Base-by-base conservation (phyloP, 2,797 vertebrate genomes). In the Cephalopachus bancanus region DNA sequence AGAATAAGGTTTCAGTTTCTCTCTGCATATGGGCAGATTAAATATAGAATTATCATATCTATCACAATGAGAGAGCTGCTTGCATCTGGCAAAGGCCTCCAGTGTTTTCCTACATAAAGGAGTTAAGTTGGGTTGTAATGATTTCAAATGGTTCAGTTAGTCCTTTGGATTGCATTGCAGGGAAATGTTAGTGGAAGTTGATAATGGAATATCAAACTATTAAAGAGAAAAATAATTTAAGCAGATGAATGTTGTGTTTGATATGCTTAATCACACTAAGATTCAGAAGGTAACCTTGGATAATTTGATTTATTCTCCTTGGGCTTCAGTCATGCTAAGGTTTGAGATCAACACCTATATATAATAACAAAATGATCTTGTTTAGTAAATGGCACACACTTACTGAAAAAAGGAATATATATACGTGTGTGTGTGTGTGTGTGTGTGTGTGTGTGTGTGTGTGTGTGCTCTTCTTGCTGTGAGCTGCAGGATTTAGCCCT, bases 41-140 rank as follows among this genome's bases (percentile, higher is more conserved):
- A 95, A 94, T 72, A 80, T 28, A 90, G 88, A 72, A 83, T 74
- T 76, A 37, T 37, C 71, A 60, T 28, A 20, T 55, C 9, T 55
- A 44, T 49, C 57, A 53, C 51, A 44, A 60, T 2, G 7, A 53
- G 67, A 60, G n/a, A 74, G 92, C 86, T 65, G 59, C 49, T 55
- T 49, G 79, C 64, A 75, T 91, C 76, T 44, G 72, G 49, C 53
- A 84, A 89, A 94, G 85, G 64, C 26, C 30, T 71, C 69, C 55
- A 59, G 86, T 83, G 55, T 84, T 96, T 74, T 91, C 59, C 90
- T 76, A 53, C 78, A 91, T 67, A 75, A 92, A 94, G 26, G 55
- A 69, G 75, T 37, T 20, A 37, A 20, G 22, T 7, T 84, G 55
- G 67, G 20, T 64, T 92, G 57, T 55, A 44, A 37, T 37, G 60